Evolutionary conservation across 2,113 vertebrate species (phyloP).

Genomic region (Ammospiza caudacuta): DNA sequence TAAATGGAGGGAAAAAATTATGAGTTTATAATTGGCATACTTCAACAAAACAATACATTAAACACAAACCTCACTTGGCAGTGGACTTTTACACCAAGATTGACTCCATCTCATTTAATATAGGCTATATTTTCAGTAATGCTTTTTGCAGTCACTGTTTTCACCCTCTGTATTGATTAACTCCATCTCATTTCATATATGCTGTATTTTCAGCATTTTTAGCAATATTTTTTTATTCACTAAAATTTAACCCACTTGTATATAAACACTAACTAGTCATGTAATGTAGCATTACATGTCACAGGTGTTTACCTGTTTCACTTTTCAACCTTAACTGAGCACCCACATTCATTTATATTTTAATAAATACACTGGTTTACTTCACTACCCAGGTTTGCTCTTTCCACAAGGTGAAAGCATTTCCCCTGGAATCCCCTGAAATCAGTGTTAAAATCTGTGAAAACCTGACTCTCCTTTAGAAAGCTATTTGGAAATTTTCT

Average conservation of each 20-base stretch:
- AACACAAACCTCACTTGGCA: background rate
- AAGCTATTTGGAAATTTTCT: too few relatives aligned
- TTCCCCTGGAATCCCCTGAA: too few relatives aligned
- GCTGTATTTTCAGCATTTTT: background rate
- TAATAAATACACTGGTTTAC: too few relatives aligned
- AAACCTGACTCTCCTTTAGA: too few relatives aligned
- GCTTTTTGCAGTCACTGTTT: background rate
- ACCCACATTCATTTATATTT: too few relatives aligned
- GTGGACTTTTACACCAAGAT: background rate
- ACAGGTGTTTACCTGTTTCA: background rate
- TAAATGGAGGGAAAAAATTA: fast-evolving
- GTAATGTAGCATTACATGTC: background rate
- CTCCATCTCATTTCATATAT: background rate
- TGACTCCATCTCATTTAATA: background rate
- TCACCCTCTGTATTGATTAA: background rate
- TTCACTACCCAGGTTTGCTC: too few relatives aligned
- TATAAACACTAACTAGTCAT: background rate
- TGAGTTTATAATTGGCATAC: background rate
- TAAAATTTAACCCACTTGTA: background rate
- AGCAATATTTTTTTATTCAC: background rate
- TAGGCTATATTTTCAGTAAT: background rate
- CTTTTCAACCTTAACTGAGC: too few relatives aligned
- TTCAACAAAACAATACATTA: background rate
- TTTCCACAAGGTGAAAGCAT: too few relatives aligned
- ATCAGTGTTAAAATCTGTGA: too few relatives aligned